phyloP scores from a whole-genome alignment of 2,888 invertebrate species.

The Chrysina gloriosa region DNA sequence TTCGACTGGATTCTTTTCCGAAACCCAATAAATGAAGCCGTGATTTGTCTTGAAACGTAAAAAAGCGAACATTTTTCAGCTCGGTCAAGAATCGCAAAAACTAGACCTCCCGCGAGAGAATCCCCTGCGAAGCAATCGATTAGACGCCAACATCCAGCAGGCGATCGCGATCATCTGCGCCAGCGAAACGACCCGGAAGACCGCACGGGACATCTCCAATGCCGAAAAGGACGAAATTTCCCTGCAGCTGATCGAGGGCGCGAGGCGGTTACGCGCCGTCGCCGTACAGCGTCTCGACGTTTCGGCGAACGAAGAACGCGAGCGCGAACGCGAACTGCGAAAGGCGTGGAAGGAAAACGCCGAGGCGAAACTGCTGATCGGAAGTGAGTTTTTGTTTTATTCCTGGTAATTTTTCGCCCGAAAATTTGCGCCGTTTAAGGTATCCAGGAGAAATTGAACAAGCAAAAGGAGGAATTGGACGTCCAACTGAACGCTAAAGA shows the following conservation, averaged over 20 bases:
- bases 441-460: conserved; percentile 55
- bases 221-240: conserved; percentile 38
- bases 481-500: conserved; percentile 58
- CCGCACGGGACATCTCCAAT: conserved; percentile 2
- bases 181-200: conserved; percentile 21
- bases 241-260: conserved; percentile 41
- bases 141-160: conserved; percentile 39
- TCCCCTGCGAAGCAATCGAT: neutral
- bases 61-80: neutral
- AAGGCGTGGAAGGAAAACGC: conserved; percentile 66
- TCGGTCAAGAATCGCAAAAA: neutral
- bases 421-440: conserved; percentile 52
- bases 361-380: conserved; percentile 62
- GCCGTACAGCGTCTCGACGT: conserved; percentile 64
- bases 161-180: conserved; percentile 42
- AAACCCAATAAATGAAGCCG: too few relatives aligned
- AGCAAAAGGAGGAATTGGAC: conserved; percentile 61
- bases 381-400: conserved; percentile 56
- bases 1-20: too few relatives aligned
- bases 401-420: neutral
- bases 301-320: conserved; percentile 67
- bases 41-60: too few relatives aligned
- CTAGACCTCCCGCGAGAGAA: neutral
- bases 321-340: conserved; percentile 63
- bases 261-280: conserved; percentile 64